Evolutionary conservation across 1,140 invertebrate species (phyloP), one percentile per base, ranked within the genome.

Genomic region (Odontomachus brunneus): DNA sequence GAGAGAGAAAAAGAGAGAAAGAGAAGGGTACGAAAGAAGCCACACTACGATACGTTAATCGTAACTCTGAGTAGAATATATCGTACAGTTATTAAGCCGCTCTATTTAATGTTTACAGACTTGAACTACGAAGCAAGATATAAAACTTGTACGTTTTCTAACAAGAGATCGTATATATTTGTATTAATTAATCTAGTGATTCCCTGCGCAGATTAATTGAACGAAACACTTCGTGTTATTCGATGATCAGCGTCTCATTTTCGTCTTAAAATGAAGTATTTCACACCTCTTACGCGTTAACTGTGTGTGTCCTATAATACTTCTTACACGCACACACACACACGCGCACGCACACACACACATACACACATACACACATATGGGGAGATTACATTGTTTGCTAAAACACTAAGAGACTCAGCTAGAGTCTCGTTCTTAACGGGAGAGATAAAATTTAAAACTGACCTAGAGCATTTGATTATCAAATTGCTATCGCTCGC

Each of bases 391-490:
- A 62, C 11, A 59, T 82, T 51, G 60, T 62, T 22, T 44, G 38
- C 15, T 59, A 22, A 86, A 83, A 74, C 49, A 71, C 62, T 84
- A 81, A 63, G 22, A 80, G 57, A 80, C 51, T 80, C 22, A n/a
- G 55, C 38, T 48, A 78, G 48, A 78, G 38, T 44, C 22, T 69
- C 17, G 49, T 19, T 57, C 22, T 78, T 88, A 83, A 29, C 44
- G 60, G n/a, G n/a, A 62, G 62, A 88, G 85, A 44, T 66, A 33
- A 80, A 84, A 63, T 82, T 86, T 51, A 14, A 80, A 85, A 88
- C 29, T 44, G 38, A 82, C 44, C 53, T 83, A 87, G 51, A 33
- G 3, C 29, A 51, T 88, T 88, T 88, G 78, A 88, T 88, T 88
- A 82, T 74, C 67, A 3, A 78, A 19, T 81, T 59, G 49, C 57